Evolutionary conservation across 2,888 invertebrate genomes (phyloP).

Genomic region (Metacarcinus magister): DNA sequence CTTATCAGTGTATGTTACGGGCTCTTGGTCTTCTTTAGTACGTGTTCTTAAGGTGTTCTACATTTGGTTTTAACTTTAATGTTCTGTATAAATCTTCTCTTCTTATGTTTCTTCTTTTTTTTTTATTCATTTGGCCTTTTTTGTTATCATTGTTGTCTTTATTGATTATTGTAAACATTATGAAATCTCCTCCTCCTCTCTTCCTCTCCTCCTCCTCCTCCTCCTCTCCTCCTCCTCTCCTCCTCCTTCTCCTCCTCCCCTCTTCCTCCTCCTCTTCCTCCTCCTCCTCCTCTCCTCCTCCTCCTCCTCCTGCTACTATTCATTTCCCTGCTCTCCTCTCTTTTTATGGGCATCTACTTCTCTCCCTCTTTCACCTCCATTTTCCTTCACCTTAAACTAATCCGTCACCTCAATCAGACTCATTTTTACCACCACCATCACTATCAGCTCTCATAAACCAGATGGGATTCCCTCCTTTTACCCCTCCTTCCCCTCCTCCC

Average conservation of each 20-base stretch:
- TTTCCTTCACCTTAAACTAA: neutral
- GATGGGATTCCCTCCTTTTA: neutral
- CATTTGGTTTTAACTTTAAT: too few relatives aligned
- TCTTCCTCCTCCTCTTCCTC: neutral
- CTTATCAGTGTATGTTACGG: too few relatives aligned
- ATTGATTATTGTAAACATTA: too few relatives aligned
- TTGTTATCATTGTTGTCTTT: too few relatives aligned
- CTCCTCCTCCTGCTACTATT: neutral
- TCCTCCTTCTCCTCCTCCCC: neutral
- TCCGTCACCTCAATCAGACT: constrained; percentile 23
- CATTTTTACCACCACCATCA: neutral
- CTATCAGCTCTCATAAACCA: too few relatives aligned
- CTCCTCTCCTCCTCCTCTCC: neutral
- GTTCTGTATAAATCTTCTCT: too few relatives aligned
- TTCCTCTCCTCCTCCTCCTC: neutral
- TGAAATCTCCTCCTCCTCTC: neutral
- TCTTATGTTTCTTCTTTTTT: too few relatives aligned
- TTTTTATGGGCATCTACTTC: neutral
- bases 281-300: neutral
- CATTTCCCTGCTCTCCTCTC: neutral
- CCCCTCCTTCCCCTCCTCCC: neutral
- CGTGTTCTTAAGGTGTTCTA: too few relatives aligned
- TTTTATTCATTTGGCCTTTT: too few relatives aligned
- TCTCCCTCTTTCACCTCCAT: neutral
- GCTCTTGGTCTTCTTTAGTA: too few relatives aligned